Base-by-base conservation (phyloP, 2,888 invertebrate species). In the Lasioglossum morio region DNA sequence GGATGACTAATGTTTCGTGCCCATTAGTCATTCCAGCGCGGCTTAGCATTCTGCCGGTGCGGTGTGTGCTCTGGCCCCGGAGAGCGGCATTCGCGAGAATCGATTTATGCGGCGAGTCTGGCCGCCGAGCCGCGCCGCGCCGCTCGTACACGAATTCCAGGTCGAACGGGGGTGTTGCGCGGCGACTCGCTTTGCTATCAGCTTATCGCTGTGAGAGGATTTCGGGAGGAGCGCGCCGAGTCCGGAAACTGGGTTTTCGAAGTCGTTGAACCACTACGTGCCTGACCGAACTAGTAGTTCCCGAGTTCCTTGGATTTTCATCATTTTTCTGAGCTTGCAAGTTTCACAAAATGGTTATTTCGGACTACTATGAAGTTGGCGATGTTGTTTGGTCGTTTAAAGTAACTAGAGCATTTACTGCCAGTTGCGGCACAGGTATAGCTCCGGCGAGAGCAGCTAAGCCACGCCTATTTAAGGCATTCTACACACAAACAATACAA, bases 1-100 rank as follows among this genome's bases (percentile, higher is more conserved):
- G 77, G 80, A 88, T 89, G 90, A 89, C 90, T 89, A 89, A 89
- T 89, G 88, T 81, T 74, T 60, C 66, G 72, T 79, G 81, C 70
- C 80, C 82, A 90, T 89, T 89, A 77, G 76, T 84, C 82, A 75
- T 69, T 63, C 83, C 60, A 43, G 23, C 43, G 66, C 40, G 37
- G 23, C 53, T 27, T 73, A 66, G 63, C 30, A 34, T 70, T 70
- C 46, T 43, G 40, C 43, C 30, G 37, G 73, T 10, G 66, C 27
- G 79, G 43, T 60, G 60, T 27, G 60, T 60, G 60, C 27, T 27
- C 60, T 27, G 60, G 60, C 60, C 60, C 63, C 73, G 46, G 46
- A 34, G 37, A 69, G 30, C 53, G 40, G 70, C 72, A 57, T 78
- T 43, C 46, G 8, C 14, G 53, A 57, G 40, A 40, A 40, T 69